These are phyloP conservation scores for Natrix natrix DNA, from an alignment of 2,797 vertebrate genomes.

Conservation along the genomic window DNA sequence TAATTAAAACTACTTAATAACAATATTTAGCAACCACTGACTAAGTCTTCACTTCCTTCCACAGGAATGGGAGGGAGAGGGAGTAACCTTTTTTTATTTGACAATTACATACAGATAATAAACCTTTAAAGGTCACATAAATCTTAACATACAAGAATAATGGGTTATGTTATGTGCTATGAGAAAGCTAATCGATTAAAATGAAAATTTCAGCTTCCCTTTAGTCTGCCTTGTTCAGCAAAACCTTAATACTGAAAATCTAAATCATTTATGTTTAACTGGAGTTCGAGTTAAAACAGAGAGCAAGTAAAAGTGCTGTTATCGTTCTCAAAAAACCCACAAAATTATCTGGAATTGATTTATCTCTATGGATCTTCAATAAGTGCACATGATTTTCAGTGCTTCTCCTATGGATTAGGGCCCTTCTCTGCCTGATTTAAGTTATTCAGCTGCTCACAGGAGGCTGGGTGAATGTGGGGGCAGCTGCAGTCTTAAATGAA, in stretches of 20 bases:
- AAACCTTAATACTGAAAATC: slow-evolving; percentile 12
- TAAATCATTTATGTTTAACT: slow-evolving; percentile 10
- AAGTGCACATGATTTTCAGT: not conserved
- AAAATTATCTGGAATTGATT: not conserved
- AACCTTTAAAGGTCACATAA: slow-evolving; percentile 24
- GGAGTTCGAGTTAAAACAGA: slow-evolving; percentile 1
- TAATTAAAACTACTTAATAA: not conserved
- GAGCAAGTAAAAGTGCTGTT: slow-evolving; percentile 8
- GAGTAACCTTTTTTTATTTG: slow-evolving; percentile 30
- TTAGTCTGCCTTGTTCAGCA: slow-evolving; percentile 7
- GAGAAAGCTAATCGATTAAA: slow-evolving; percentile 4
- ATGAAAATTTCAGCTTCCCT: slow-evolving; percentile 22
- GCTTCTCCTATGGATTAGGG: not conserved
- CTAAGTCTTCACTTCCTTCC: not conserved
- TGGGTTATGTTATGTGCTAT: slow-evolving; percentile 1
- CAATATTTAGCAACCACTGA: not conserved
- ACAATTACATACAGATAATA: slow-evolving; percentile 30
- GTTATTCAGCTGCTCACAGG: not conserved
- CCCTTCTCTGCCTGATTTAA: not conserved
- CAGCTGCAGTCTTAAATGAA: not conserved
- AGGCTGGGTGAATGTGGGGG: not conserved
- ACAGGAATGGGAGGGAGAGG: not conserved
- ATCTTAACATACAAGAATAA: slow-evolving; percentile 22
- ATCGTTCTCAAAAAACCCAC: not conserved
- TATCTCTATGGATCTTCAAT: not conserved